Conservation (phyloP, 2,113 vertebrate species). For the Meles meles region DNA sequence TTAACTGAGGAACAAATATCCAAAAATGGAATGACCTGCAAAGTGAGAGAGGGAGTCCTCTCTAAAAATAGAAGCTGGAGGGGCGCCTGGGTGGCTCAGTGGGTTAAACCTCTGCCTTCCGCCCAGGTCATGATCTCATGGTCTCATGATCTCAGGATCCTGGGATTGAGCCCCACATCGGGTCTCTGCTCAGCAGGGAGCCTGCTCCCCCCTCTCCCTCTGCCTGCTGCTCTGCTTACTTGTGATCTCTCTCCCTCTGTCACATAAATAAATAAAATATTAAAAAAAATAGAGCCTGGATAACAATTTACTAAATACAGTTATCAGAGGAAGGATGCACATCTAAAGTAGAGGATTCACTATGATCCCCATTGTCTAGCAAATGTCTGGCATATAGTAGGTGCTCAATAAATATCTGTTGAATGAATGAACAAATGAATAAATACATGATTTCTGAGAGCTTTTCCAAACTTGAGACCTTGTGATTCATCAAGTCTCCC, state of each 20-base stretch:
- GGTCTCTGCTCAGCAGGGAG: no score
- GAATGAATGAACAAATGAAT: constrained; percentile 10
- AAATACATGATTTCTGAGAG: background rate
- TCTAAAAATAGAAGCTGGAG: no score
- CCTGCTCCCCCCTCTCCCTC: no score
- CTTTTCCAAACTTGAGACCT: background rate
- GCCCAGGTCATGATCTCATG: no score
- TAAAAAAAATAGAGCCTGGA: background rate
- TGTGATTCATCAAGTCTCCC: background rate
- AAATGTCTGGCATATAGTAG: background rate
- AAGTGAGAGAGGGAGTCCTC: background rate
- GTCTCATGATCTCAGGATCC: no score
- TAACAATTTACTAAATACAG: background rate
- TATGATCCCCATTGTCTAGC: background rate
- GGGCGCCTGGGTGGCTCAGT: no score
- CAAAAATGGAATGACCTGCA: background rate
- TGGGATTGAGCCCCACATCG: no score
- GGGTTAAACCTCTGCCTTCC: no score
- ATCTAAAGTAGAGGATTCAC: background rate
- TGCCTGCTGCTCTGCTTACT: no score
- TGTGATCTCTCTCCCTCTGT: no score
- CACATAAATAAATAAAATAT: no score
- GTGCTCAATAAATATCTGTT: background rate
- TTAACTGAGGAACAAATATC: background rate
- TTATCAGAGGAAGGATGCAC: background rate